Evolutionary conservation across 2,113 vertebrate species (phyloP).

Genomic region (Pangasianodon hypophthalmus): DNA sequence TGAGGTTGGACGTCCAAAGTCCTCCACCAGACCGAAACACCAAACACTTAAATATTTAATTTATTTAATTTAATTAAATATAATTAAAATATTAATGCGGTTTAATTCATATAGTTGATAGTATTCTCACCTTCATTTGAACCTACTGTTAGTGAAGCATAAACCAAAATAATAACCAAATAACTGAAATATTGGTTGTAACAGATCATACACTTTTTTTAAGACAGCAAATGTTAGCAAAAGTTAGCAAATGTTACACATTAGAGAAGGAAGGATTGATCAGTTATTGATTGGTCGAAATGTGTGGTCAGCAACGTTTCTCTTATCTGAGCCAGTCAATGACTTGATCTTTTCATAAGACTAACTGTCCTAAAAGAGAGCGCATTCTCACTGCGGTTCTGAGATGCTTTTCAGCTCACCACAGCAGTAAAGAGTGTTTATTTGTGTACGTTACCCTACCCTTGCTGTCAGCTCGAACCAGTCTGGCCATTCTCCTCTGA

Average conservation of each 20-base stretch:
- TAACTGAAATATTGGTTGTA: neutral
- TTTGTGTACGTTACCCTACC: neutral
- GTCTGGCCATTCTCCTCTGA: neutral
- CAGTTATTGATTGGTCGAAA: too few species aligned
- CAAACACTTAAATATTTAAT: too few species aligned
- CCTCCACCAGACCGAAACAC: neutral
- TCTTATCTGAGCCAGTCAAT: neutral
- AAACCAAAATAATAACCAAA: too few species aligned
- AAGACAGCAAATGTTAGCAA: too few species aligned
- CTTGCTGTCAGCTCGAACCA: neutral
- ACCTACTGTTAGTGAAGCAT: too few species aligned
- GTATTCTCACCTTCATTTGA: neutral
- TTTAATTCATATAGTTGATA: neutral
- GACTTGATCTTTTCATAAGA: too few species aligned
- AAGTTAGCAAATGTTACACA: too few species aligned
- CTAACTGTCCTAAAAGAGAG: too few species aligned
- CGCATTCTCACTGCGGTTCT: too few species aligned
- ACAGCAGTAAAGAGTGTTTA: neutral
- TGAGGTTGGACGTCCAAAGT: neutral
- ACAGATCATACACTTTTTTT: too few species aligned
- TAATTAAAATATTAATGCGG: neutral
- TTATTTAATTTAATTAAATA: too few species aligned
- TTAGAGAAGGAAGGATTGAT: neutral
- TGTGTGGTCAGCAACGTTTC: neutral
- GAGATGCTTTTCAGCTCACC: neutral